phyloP scores from a whole-genome alignment of 2,797 vertebrate genomes.

The Sebastes vulpes region DNA sequence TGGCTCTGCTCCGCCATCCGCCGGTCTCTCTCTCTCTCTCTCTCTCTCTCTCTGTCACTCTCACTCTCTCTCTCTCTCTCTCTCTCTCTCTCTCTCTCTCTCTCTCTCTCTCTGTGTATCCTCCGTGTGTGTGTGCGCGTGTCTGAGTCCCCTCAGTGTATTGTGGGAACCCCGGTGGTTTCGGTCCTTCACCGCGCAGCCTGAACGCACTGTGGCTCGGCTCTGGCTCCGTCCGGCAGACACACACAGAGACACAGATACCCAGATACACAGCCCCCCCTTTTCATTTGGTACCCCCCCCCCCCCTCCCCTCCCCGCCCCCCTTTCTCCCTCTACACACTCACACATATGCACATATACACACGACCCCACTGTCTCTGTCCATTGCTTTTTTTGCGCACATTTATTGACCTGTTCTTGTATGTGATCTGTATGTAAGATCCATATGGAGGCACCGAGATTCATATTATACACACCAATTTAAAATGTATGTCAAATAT shows the following conservation, averaged over 20 bases:
- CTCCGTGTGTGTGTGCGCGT: slow-evolving; percentile 23
- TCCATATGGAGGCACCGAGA: not conserved
- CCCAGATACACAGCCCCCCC: slow-evolving; percentile 42
- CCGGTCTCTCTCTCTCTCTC: slow-evolving; percentile 44
- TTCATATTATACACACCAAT: not conserved
- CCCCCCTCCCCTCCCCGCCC: not conserved
- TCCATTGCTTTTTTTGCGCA: not conserved
- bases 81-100: slow-evolving; percentile 2
- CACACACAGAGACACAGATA: slow-evolving; percentile 49
- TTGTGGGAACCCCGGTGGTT: slow-evolving; percentile 79
- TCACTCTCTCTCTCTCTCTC: slow-evolving; percentile 12
- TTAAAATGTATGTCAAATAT: not conserved
- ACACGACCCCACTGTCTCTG: not conserved
- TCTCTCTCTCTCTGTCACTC: not conserved
- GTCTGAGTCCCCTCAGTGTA: slow-evolving; percentile 64
- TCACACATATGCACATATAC: slow-evolving; percentile 10
- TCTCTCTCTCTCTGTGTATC: slow-evolving; percentile 26
- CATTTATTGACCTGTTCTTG: not conserved
- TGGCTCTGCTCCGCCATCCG: slow-evolving; percentile 82
- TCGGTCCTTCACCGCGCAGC: slow-evolving; percentile 80
- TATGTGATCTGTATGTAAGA: not conserved
- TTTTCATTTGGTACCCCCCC: slow-evolving; percentile 27
- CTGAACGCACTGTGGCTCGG: slow-evolving; percentile 79
- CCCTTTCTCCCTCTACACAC: slow-evolving; percentile 35
- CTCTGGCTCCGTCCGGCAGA: slow-evolving; percentile 67